Evolutionary conservation across 2,113 vertebrate species (phyloP), one percentile per base, ranked within the genome.

Genomic region (Megaleporinus macrocephalus): DNA sequence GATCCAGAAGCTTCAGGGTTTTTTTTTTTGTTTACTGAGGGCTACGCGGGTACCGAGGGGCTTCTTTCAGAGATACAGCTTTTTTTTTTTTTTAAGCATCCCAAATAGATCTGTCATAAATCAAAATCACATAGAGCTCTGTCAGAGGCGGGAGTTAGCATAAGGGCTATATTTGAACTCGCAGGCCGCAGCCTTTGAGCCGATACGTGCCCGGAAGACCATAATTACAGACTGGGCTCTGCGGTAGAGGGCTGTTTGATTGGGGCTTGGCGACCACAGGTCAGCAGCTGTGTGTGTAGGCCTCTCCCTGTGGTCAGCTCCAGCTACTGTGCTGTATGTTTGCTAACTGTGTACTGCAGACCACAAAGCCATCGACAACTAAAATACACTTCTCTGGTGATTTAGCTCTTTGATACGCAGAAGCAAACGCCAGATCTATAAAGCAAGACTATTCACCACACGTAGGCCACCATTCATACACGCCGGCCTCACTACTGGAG

Each of bases 161-260:
- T 33, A 26, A 26, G 6, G 5, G 79, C 80, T 84, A 84, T 80
- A 80, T 87, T 84, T 83, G 74, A 73, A 80, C 24, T 11, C n/a
- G 20, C 73, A 57, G 55, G 6, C 84, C 47, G 7, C 81, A 80
- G 57, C 20, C 49, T 77, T 79, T 68, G 41, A 83, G 57, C 47
- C 72, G 29, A 7, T 41, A 44, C 76, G 69, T 29, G 68, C 16
- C 53, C 4, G 26, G 47, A 15, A 61, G 41, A n/a, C 62, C 65
- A 6, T 73, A 77, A 86, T 86, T 83, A 83, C 84, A 83, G 20
- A 79, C 51, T 33, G 18, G 51, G 71, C 36, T 41, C 63, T 70
- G 24, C 51, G 63, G 62, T 20, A 65, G 72, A 30, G 73, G 77
- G 80, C 57, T 24, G 47, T 86, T 66, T 61, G 78, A 86, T 59